Percentiles rank a stretch among this genome's conserved stretches.
These are phyloP conservation scores for Trachelus iudaicus DNA, from an alignment of 2,888 invertebrate genomes.

Conservation along the genomic window DNA sequence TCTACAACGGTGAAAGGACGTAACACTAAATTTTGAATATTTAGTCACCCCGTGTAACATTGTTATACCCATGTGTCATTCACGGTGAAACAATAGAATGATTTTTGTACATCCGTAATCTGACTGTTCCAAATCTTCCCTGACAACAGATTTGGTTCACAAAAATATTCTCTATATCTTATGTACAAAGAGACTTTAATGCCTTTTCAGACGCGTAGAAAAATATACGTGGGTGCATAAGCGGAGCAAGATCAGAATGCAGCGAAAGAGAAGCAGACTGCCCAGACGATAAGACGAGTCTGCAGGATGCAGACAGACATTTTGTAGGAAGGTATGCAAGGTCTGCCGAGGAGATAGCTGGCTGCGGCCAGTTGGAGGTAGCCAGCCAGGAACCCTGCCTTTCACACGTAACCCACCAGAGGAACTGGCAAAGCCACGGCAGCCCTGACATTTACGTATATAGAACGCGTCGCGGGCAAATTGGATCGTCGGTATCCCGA, in stretches of 20 bases:
- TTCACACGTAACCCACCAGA: conserved; percentile 39
- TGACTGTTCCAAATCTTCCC: not conserved
- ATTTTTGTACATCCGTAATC: not conserved
- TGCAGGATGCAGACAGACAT: conserved; percentile 5
- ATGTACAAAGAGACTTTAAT: not conserved
- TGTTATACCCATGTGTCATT: not conserved
- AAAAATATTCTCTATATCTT: not conserved
- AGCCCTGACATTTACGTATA: conserved; percentile 40
- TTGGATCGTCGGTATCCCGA: conserved; percentile 13
- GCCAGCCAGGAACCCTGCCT: conserved; percentile 28
- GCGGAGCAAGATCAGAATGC: not conserved
- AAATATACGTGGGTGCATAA: not conserved
- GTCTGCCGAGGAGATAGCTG: conserved; percentile 21
- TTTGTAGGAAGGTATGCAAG: conserved; percentile 38
- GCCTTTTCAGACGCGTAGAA: not conserved
- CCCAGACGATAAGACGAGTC: not conserved
- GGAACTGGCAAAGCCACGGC: conserved; percentile 24
- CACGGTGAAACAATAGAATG: not conserved
- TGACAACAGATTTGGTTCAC: not conserved
- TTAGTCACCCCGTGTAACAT: not conserved
- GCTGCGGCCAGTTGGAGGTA: not conserved
- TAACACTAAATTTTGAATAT: not conserved
- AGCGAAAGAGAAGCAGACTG: not conserved
- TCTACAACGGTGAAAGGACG: not conserved
- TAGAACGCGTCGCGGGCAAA: conserved; percentile 26